Evolutionary conservation across 1,140 invertebrate species (phyloP).

Genomic region (honey bee (Apis mellifera)): DNA sequence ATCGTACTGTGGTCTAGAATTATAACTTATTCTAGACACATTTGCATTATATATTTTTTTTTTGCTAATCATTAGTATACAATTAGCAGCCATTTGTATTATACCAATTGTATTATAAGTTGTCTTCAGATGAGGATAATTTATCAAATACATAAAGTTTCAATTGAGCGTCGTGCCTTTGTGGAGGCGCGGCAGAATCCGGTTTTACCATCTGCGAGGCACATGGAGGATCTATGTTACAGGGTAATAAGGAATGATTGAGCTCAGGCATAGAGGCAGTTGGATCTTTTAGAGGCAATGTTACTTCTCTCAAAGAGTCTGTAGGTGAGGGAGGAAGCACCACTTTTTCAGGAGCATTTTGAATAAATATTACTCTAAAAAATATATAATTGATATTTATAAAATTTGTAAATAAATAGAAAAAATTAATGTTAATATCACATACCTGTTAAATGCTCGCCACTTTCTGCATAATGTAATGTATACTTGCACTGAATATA

Average conservation of each 20-base stretch:
- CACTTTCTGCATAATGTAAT: conserved; percentile 94
- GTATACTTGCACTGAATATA: conserved; percentile 98
- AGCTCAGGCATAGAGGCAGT: conserved; percentile 74
- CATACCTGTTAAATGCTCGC: conserved; percentile 94
- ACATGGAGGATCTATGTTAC: conserved; percentile 72
- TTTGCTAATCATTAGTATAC: conserved; percentile 37
- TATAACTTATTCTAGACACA: conserved; percentile 39
- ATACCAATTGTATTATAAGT: conserved; percentile 66
- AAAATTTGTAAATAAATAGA: neutral
- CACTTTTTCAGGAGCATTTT: conserved; percentile 92
- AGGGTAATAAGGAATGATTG: conserved; percentile 71
- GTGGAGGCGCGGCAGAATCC: conserved; percentile 65
- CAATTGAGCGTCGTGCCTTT: conserved; percentile 73
- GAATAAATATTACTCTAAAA: conserved; percentile 92
- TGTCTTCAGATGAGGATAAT: conserved; percentile 74
- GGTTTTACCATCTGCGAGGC: conserved; percentile 71
- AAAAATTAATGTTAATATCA: conserved; percentile 66
- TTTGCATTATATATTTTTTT: conserved; percentile 33
- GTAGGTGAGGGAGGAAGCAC: conserved; percentile 82
- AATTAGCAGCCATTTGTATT: conserved; percentile 40
- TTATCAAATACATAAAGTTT: conserved; percentile 78
- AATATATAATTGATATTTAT: conserved; percentile 25
- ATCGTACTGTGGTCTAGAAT: conserved; percentile 53
- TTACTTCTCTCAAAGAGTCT: conserved; percentile 74
- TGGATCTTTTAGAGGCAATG: conserved; percentile 74